Conservation (phyloP, 2,888 invertebrate genomes). For the Hypercompe scribonia region DNA sequence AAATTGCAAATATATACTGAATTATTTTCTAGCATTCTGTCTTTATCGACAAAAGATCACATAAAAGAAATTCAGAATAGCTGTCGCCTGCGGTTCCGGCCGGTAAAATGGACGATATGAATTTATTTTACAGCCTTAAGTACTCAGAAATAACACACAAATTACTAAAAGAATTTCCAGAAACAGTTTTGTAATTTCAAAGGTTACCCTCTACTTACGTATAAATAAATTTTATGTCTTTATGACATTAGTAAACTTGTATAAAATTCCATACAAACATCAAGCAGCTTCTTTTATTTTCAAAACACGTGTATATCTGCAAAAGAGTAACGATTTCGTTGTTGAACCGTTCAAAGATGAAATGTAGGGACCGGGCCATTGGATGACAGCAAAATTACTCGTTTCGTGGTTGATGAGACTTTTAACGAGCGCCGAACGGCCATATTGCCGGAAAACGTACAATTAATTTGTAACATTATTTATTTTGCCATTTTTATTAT, state of each 20-base stretch:
- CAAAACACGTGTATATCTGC: slow-evolving; percentile 7
- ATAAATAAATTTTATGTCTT: too few relatives aligned
- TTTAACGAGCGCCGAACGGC: slow-evolving; percentile 61
- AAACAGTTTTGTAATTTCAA: too few relatives aligned
- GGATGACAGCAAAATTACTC: slow-evolving; percentile 55
- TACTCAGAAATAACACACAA: too few relatives aligned
- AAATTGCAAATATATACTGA: too few relatives aligned
- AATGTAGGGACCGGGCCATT: slow-evolving; percentile 26
- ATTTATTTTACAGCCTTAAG: too few relatives aligned
- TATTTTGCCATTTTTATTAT: slow-evolving; percentile 45
- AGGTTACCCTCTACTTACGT: too few relatives aligned
- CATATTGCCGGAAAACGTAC: slow-evolving; percentile 56
- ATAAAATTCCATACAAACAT: background rate
- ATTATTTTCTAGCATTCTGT: background rate
- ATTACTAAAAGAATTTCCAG: too few relatives aligned
- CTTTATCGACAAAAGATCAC: background rate
- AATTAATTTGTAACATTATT: slow-evolving; percentile 56
- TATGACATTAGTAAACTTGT: too few relatives aligned
- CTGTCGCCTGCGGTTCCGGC: too few relatives aligned
- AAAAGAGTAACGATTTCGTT: slow-evolving; percentile 20
- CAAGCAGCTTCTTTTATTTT: slow-evolving; percentile 4
- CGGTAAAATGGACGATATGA: too few relatives aligned
- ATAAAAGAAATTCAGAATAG: too few relatives aligned
- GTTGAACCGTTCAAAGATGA: slow-evolving; percentile 22
- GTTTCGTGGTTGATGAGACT: slow-evolving; percentile 60